Conservation (phyloP, 2,797 vertebrate species). For the Mus caroli region DNA sequence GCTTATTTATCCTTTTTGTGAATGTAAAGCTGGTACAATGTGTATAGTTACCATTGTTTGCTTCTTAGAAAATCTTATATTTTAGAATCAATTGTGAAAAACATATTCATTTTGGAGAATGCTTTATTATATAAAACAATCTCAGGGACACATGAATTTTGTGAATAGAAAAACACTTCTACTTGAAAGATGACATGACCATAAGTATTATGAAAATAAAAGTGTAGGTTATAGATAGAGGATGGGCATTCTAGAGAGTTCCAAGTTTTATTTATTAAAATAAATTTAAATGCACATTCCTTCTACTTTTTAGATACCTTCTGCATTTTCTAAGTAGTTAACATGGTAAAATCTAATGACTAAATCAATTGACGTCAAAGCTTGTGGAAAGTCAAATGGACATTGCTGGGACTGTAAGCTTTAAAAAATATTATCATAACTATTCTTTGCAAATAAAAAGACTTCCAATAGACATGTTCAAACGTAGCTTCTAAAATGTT, state of each 20-base stretch:
- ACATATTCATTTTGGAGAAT: conserved; percentile 61
- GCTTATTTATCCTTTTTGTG: neutral
- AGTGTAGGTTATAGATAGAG: neutral
- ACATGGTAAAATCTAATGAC: conserved; percentile 13
- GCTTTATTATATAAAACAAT: conserved; percentile 53
- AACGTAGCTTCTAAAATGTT: conserved; percentile 64
- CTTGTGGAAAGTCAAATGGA: conserved; percentile 62
- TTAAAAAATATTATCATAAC: conserved; percentile 76
- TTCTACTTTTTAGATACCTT: neutral
- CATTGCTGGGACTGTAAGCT: conserved; percentile 72
- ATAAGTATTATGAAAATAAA: conserved; percentile 13
- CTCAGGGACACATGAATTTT: conserved; percentile 57
- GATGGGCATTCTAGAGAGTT: conserved; percentile 20
- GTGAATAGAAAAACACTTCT: conserved; percentile 58
- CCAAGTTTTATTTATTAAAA: conserved; percentile 2
- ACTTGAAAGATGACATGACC: conserved; percentile 43
- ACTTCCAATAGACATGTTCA: conserved; percentile 79
- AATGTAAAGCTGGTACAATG: conserved; percentile 25
- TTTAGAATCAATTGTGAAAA: conserved; percentile 65
- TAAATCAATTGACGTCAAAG: conserved; percentile 71
- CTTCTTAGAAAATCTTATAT: conserved; percentile 67
- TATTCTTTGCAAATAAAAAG: conserved; percentile 81
- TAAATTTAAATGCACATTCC: conserved; percentile 13
- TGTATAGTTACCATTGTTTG: conserved; percentile 28
- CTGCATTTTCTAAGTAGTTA: conserved; percentile 16